A percentile compares a stretch with the other conserved stretches of the same genome.
Conservation (phyloP, 2,113 vertebrate species). For the Sinosuthora webbiana region DNA sequence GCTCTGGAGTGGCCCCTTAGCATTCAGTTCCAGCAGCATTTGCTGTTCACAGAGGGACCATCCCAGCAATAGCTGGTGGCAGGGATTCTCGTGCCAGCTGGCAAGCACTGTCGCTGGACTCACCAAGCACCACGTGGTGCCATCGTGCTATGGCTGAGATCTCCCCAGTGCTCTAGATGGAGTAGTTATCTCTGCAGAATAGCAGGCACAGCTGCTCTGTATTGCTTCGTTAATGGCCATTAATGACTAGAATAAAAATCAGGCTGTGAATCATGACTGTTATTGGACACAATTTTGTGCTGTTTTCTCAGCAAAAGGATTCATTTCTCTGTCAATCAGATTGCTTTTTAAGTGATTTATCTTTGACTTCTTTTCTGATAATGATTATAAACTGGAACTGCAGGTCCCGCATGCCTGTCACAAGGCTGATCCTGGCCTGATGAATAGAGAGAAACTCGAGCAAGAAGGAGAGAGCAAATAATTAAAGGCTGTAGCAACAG, state of each 20-base stretch:
- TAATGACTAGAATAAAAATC: constrained; percentile 30
- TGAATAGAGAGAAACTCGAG: neutral
- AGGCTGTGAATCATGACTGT: neutral
- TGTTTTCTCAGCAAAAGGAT: constrained; percentile 45
- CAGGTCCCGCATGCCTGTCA: neutral
- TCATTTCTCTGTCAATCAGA: neutral
- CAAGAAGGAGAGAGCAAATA: constrained; percentile 35
- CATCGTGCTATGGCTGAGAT: neutral
- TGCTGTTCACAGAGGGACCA: neutral
- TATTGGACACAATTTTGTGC: constrained; percentile 35
- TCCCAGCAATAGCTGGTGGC: neutral
- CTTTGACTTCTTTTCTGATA: constrained; percentile 27
- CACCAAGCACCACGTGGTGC: neutral
- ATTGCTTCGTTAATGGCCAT: constrained; percentile 10
- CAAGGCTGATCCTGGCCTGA: constrained; percentile 1
- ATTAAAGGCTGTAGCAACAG: constrained; percentile 27
- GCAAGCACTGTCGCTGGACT: neutral
- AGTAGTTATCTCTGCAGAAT: constrained; percentile 29
- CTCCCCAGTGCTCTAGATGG: constrained; percentile 5
- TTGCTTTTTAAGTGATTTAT: constrained; percentile 31
- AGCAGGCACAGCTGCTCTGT: constrained; percentile 41
- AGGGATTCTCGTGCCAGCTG: neutral
- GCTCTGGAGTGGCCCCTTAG: neutral
- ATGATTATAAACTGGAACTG: constrained; percentile 40
- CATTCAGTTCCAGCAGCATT: neutral